phyloP scores from a whole-genome alignment of 2,113 vertebrate species.

The Oreotrochilus melanogaster region DNA sequence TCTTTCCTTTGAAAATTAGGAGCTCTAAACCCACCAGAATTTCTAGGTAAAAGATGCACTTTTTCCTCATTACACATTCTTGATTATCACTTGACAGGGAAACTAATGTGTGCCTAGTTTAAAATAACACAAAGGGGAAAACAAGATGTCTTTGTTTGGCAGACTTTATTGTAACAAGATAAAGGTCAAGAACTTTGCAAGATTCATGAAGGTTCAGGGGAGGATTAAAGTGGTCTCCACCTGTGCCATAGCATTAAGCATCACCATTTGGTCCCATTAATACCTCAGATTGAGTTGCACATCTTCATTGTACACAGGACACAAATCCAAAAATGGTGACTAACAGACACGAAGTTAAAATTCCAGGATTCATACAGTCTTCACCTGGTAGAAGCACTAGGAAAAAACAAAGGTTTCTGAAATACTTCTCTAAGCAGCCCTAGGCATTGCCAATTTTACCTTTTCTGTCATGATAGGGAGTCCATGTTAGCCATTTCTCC shows the following conservation, averaged over 20 bases:
- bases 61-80: not conserved
- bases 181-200: constrained; percentile 21
- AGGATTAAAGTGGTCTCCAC: not conserved
- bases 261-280: constrained; percentile 27
- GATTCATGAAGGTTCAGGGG: not conserved
- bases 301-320: not conserved
- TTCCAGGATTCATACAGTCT: not conserved
- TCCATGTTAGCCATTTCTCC: not conserved
- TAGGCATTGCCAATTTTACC: not conserved
- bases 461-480: not conserved
- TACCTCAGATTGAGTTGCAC: not conserved
- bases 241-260: constrained; percentile 14
- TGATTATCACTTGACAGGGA: not conserved
- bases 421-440: not conserved
- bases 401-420: not conserved
- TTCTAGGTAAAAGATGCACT: not conserved
- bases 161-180: not conserved
- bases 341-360: not conserved
- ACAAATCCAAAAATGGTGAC: not conserved
- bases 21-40: not conserved
- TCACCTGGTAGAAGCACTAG: not conserved
- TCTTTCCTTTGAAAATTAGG: not conserved
- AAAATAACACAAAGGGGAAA: not conserved
- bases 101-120: not conserved
- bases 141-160: constrained; percentile 1